Conservation (phyloP, 2,888 invertebrate genomes). For the Petrophora chlorosata region DNA sequence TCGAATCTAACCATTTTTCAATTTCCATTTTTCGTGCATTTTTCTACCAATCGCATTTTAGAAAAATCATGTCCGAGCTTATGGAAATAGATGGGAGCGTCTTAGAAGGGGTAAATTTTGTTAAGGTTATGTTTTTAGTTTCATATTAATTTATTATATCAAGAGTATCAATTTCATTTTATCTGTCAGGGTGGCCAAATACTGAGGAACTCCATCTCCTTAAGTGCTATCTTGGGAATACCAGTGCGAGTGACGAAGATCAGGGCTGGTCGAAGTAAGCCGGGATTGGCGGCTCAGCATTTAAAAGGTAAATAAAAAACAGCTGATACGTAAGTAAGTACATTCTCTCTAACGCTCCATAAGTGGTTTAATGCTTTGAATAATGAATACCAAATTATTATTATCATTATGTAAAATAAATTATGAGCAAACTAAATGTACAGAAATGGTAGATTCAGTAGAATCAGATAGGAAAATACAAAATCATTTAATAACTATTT, state of each 20-base stretch:
- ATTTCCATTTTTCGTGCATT: background rate
- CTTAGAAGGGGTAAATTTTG: constrained; percentile 88
- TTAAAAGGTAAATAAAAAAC: constrained; percentile 85
- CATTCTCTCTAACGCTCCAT: no score
- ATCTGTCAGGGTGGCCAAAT: constrained; percentile 93
- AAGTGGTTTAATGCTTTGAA: no score
- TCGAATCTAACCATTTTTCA: no score
- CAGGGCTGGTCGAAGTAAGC: constrained; percentile 90
- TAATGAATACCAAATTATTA: no score
- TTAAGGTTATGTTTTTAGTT: background rate
- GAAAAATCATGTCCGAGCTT: constrained; percentile 52
- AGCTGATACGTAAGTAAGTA: no score
- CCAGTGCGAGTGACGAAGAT: constrained; percentile 91
- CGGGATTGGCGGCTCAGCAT: constrained; percentile 93
- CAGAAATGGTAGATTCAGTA: no score
- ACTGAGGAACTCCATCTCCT: constrained; percentile 89
- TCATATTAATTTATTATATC: no score
- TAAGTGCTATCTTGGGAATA: constrained; percentile 89
- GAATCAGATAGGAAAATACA: background rate
- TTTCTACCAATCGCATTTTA: no score
- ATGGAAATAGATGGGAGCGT: constrained; percentile 90
- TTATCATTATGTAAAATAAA: no score
- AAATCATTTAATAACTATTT: background rate
- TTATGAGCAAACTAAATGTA: no score
- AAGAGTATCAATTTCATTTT: background rate